phyloP scores from a whole-genome alignment of 2,888 invertebrate genomes.

The Heliothis peltigera region DNA sequence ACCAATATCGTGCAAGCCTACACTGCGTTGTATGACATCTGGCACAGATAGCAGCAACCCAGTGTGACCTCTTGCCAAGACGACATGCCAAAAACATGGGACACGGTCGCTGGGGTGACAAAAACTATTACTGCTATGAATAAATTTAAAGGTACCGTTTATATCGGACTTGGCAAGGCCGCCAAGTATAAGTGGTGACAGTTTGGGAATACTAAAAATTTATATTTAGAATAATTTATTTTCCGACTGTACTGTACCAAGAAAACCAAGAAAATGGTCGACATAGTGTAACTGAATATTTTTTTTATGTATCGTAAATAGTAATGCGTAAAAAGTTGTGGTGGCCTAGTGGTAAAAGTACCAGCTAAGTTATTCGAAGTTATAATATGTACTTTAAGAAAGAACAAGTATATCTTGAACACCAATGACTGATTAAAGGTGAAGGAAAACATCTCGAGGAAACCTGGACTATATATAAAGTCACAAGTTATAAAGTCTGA shows the following conservation, averaged over 20 bases:
- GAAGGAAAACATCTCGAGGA: too few species aligned
- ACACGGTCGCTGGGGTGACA: slow-evolving; percentile 11
- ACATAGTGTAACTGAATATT: background rate
- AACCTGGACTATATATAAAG: too few species aligned
- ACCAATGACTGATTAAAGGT: too few species aligned
- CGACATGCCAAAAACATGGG: slow-evolving; percentile 40
- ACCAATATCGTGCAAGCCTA: slow-evolving; percentile 5
- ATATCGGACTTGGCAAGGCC: slow-evolving; percentile 29
- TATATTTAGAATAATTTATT: background rate
- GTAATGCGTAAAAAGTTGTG: too few species aligned
- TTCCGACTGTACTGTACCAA: background rate
- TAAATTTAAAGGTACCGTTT: slow-evolving; percentile 32
- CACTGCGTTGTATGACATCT: slow-evolving; percentile 16
- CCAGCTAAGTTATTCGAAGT: too few species aligned
- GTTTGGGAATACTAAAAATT: slow-evolving; percentile 5
- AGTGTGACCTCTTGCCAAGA: slow-evolving; percentile 34
- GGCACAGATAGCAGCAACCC: slow-evolving; percentile 5
- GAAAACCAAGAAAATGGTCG: background rate
- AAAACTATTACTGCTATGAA: slow-evolving; percentile 45
- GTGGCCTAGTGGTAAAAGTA: too few species aligned
- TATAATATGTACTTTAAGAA: too few species aligned
- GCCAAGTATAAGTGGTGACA: slow-evolving; percentile 5
- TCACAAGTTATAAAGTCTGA: too few species aligned
- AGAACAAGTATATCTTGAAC: too few species aligned
- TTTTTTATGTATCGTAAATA: too few species aligned